A percentile compares a stretch with the other conserved stretches of the same genome.
Evolutionary conservation across 2,888 invertebrate genomes (phyloP).

Genomic region (Nephrotoma guestfalica): DNA sequence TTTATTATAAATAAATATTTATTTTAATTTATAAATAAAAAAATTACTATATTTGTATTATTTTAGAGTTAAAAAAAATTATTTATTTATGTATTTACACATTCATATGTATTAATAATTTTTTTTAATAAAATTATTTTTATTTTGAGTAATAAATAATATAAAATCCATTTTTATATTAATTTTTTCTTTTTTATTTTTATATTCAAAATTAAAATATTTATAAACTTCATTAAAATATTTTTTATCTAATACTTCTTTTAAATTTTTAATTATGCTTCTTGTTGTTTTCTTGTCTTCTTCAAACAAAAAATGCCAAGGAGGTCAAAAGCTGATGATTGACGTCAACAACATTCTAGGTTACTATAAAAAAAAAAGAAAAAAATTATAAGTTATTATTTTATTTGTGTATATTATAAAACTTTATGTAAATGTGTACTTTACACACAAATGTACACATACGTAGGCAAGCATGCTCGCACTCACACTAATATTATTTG

Average conservation of each 20-base stretch:
- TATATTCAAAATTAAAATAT: background rate
- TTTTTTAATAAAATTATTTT: background rate
- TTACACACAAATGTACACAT: background rate
- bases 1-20: background rate
- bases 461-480: background rate
- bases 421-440: background rate
- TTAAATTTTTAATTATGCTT: background rate
- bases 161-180: background rate
- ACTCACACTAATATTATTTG: background rate
- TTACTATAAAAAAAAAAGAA: background rate
- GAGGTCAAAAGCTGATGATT: constrained; percentile 2
- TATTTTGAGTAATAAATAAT: background rate
- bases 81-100: background rate
- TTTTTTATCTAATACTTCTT: background rate
- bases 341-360: background rate
- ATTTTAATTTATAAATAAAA: background rate
- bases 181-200: background rate
- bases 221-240: background rate
- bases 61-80: background rate
- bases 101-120: background rate
- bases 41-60: background rate
- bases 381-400: background rate
- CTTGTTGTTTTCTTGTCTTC: background rate
- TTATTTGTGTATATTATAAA: too few relatives aligned
- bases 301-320: background rate